Evolutionary conservation across 2,797 vertebrate species (phyloP).

Genomic region (Pampus argenteus): DNA sequence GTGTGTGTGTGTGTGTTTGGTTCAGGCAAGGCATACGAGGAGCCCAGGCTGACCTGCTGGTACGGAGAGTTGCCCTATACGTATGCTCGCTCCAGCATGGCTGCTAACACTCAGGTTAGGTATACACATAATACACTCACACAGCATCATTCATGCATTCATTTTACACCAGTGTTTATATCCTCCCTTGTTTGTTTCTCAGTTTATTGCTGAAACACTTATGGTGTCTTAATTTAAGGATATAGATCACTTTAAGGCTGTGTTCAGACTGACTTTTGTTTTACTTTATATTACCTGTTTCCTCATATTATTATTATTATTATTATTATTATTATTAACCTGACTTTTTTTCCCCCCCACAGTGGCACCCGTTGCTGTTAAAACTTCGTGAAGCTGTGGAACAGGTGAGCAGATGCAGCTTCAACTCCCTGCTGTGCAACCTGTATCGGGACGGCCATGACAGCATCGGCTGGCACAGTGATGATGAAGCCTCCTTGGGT

Average conservation of each 20-base stretch:
- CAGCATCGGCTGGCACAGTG: conserved; percentile 97
- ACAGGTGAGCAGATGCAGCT: conserved; percentile 80
- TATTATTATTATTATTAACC: no score
- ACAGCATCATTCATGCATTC: background rate
- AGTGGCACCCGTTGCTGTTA: conserved; percentile 93
- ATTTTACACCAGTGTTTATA: background rate
- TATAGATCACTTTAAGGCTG: no score
- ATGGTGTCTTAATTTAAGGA: no score
- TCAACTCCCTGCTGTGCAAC: conserved; percentile 96
- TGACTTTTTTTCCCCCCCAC: background rate
- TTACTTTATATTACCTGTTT: fast-evolving
- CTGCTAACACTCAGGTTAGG: conserved; percentile 90
- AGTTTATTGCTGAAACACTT: background rate
- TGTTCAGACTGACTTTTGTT: background rate
- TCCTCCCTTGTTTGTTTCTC: background rate
- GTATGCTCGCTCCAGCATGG: conserved; percentile 91
- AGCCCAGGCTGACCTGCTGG: conserved; percentile 96
- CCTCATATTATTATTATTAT: background rate
- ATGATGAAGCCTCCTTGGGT: conserved; percentile 89
- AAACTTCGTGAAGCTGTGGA: conserved; percentile 83
- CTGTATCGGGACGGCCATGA: conserved; percentile 93
- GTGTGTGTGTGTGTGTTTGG: conserved; percentile 10
- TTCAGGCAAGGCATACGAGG: conserved; percentile 89
- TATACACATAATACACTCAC: background rate
- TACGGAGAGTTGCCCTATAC: conserved; percentile 95